phyloP scores from a whole-genome alignment of 2,113 vertebrate genomes.

The Corythaeola cristata region DNA sequence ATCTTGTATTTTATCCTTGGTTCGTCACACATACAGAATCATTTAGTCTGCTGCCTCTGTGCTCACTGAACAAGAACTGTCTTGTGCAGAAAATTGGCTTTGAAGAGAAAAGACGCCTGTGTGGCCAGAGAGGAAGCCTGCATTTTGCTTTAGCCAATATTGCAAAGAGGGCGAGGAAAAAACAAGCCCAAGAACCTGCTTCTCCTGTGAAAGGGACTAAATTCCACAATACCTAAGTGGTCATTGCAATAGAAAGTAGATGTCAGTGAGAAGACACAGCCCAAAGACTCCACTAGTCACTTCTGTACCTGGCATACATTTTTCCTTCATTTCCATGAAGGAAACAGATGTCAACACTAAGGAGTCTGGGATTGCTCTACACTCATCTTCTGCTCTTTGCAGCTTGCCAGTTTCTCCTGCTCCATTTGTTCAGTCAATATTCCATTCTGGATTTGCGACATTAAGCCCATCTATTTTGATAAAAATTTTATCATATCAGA shows the following conservation, averaged over 20 bases:
- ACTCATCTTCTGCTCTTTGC: neutral
- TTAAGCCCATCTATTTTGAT: neutral
- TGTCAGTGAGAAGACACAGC: neutral
- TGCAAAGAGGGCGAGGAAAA: neutral
- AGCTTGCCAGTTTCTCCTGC: neutral
- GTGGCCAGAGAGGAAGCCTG: neutral
- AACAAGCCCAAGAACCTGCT: neutral
- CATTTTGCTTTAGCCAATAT: neutral
- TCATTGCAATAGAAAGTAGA: neutral
- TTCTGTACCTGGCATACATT: rapidly evolving
- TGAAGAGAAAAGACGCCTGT: neutral
- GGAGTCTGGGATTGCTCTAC: neutral
- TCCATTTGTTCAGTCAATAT: neutral
- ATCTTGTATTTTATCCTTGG: constrained; percentile 16
- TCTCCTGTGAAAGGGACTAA: neutral
- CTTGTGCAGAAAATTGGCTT: neutral
- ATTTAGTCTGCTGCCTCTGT: neutral
- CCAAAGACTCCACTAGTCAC: neutral
- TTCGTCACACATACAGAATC: neutral
- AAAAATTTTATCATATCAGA: neutral
- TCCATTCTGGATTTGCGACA: neutral
- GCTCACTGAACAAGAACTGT: neutral
- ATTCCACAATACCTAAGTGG: rapidly evolving
- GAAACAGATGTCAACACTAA: neutral
- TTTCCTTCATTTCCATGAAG: neutral